Evolutionary conservation across 2,113 vertebrate genomes (phyloP), one percentile per base, ranked within the genome.

Genomic region (Sisor rabdophorus): DNA sequence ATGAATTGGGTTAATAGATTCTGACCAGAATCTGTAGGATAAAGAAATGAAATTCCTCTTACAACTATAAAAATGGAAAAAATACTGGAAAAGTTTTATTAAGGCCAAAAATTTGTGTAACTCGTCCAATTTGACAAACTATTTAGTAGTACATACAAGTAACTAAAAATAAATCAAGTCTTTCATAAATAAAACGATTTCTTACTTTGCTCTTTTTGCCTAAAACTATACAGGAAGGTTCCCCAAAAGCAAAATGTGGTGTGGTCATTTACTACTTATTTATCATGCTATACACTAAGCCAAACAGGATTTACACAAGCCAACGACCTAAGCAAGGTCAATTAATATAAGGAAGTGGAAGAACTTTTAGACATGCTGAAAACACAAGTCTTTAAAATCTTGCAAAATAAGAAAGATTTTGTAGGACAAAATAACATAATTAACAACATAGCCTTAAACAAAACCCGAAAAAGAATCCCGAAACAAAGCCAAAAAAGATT

Each of bases 331-430:
- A 71, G 61, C 30, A 24, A 71, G 48, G 40, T 73, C 24, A 59
- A 58, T 83, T 75, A 60, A 78, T 58, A 54, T 22, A 44, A 80
- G 67, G 78, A 80, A 78, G 71, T 65, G 26, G 17, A 36, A 64
- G 52, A 32, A 54, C 19, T 63, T 59, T 58, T 28, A 71, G 32
- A 71, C 28, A 65, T 44, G 15, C 48, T 83, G n/a, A n/a, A n/a
- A n/a, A n/a, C 78, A 83, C 76, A 61, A 53, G 44, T 77, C 67
- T 74, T 58, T 13, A 28, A 30, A 65, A 72, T 59, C 22, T 55
- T 48, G 44, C 28, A 20, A 20, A 32, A 79, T 76, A 79, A 79
- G 67, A 48, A 4, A 16, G 64, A 11, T 48, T 67, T 67, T 7
- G 8, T 48, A 7, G 7, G 22, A 44, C 22, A 68, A 44, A 12